These are phyloP conservation scores for Dicranocentrus wangi DNA, from an alignment of 2,888 invertebrate species.

Conservation along the genomic window DNA sequence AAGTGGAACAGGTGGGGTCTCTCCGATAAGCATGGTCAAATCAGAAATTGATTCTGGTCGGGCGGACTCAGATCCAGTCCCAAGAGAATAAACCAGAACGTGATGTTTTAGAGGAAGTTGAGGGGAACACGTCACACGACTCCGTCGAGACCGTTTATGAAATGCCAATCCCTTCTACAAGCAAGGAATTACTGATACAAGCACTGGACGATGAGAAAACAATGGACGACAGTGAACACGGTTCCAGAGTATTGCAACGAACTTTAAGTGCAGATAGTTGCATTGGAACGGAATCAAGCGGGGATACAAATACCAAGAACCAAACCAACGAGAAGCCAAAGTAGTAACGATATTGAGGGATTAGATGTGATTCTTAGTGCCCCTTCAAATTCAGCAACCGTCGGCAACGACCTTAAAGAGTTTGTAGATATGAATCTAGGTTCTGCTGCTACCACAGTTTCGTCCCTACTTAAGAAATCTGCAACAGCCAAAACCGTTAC, in stretches of 20 bases:
- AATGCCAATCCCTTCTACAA: conserved; percentile 32
- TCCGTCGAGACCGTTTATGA: conserved; percentile 62
- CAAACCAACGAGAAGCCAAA: conserved; percentile 51
- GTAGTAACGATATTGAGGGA: conserved; percentile 56
- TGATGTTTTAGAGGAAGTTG: conserved; percentile 34
- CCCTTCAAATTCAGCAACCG: neutral
- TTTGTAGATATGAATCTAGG: conserved; percentile 38
- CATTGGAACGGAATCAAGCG: conserved; percentile 70
- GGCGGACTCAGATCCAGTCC: conserved; percentile 58
- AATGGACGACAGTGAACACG: neutral
- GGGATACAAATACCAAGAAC: conserved; percentile 61
- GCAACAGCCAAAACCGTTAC: neutral
- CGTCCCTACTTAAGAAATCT: conserved; percentile 15
- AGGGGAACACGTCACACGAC: conserved; percentile 57
- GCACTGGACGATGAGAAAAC: conserved; percentile 4
- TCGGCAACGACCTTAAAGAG: conserved; percentile 21
- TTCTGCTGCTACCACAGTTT: conserved; percentile 32
- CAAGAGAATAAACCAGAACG: conserved; percentile 31
- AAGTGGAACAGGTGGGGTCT: neutral
- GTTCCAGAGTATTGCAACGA: conserved; percentile 30
- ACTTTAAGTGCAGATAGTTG: conserved; percentile 69
- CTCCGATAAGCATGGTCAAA: conserved; percentile 21
- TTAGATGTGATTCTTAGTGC: conserved; percentile 12
- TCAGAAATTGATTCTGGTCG: conserved; percentile 55
- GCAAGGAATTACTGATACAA: neutral